A percentile compares a stretch with the other conserved stretches of the same genome.
phyloP scores from a whole-genome alignment of 2,113 vertebrate species.

The Ammodytes marinus region DNA sequence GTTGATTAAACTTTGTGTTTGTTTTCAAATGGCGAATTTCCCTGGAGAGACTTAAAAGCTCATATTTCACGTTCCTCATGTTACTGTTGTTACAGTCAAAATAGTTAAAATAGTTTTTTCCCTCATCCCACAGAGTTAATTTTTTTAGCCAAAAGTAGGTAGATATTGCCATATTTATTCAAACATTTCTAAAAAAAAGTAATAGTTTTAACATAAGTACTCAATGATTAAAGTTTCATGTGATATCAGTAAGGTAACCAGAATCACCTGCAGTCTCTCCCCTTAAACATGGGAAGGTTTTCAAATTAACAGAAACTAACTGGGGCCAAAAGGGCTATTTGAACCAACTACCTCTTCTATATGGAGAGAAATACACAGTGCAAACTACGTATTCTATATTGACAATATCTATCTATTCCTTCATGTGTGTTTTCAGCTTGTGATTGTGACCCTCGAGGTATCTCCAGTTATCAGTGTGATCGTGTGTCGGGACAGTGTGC shows the following conservation, averaged over 20 bases:
- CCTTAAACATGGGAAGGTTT: no score
- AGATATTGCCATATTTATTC: no score
- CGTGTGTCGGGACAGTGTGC: slow-evolving; percentile 89
- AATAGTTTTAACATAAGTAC: no score
- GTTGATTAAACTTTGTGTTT: slow-evolving; percentile 19
- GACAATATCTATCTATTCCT: neutral
- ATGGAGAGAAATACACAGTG: neutral
- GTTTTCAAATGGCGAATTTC: slow-evolving; percentile 14
- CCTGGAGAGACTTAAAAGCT: neutral
- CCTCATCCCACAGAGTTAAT: no score
- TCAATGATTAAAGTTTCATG: no score
- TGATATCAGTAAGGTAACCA: no score
- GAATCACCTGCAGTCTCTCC: no score
- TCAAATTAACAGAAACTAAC: neutral
- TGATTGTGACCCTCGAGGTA: slow-evolving; percentile 91
- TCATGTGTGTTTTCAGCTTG: slow-evolving; percentile 85
- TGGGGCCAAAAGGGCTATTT: neutral
- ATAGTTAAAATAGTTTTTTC: neutral
- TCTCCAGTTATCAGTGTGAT: slow-evolving; percentile 91
- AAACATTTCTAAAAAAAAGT: no score
- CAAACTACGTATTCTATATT: no score
- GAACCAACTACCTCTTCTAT: neutral
- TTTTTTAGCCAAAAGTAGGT: no score
- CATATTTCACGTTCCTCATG: neutral
- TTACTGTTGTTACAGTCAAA: neutral